Base-by-base conservation (phyloP, 2,888 invertebrate species). In the Mesoligia furuncula region DNA sequence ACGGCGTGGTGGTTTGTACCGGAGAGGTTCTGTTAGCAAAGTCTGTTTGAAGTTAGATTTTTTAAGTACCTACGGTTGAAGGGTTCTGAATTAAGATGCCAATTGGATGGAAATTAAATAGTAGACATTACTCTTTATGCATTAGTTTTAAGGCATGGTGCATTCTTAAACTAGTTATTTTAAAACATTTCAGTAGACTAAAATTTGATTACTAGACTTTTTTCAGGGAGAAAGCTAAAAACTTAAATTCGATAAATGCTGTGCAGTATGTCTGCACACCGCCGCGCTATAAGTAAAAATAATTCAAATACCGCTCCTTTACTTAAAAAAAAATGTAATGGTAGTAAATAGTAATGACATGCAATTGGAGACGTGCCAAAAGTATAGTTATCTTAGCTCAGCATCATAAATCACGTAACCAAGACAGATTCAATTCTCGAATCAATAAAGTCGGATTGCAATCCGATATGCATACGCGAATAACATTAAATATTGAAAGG, bases 391-490 rank as follows among this genome's bases (percentile, higher is more conserved):
- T 45, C 72, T 36, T 59, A 64, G 51, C 24, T 65, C 13, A 61
- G 13, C 36, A 17, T 42, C 48, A 83, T 86, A 67, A 70, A 61
- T 86, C 79, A 83, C 62, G 45, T 59, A 54, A 64, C 73, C 64
- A 57, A 86, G 86, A 86, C 84, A 83, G 84, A 83, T 85, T 83
- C 80, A 86, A 85, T 85, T 83, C 67, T 79, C 74, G 48, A 86
- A 85, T 86, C 84, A 85, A 85, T 83, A 86, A 86, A 79, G 69
- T 69, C 9, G 86, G 70, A 82, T 82, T 77, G 79, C 79, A 77
- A 65, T 84, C 76, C 73, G 68, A 77, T 73, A 78, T 78, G 77
- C 80, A 74, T 78, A 80, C 87, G 65, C 0, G 83, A 84, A 79
- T 85, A 85, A 64, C 64, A 84, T 85, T 86, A 77, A 85, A 85